These are phyloP conservation scores for Toxotes lorentzi DNA, from an alignment of 2,797 vertebrate genomes.

Conservation along the genomic window DNA sequence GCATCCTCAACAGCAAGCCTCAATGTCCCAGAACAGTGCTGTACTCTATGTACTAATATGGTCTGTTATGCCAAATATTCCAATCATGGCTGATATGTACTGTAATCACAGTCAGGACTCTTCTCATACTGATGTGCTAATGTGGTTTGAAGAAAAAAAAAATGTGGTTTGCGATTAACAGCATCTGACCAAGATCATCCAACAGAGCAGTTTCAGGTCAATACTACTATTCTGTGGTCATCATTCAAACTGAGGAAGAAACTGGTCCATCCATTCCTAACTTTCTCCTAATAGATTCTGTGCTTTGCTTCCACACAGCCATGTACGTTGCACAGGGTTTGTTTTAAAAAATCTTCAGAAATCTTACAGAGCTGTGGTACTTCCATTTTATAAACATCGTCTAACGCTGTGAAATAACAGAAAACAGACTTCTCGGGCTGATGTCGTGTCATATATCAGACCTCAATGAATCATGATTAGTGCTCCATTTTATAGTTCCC, in stretches of 20 bases:
- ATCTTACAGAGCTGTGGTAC: not conserved
- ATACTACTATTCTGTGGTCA: not conserved
- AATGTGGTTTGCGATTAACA: not conserved
- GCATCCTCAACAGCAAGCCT: not conserved
- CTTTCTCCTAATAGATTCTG: not conserved
- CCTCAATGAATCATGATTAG: slow-evolving; percentile 55
- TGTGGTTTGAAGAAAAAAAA: not conserved
- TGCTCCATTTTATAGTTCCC: slow-evolving; percentile 40
- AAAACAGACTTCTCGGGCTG: slow-evolving; percentile 36
- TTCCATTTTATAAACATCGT: slow-evolving; percentile 1
- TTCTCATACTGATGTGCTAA: not conserved
- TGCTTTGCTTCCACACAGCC: slow-evolving; percentile 2
- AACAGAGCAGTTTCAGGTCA: not conserved
- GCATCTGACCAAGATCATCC: not conserved
- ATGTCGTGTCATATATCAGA: slow-evolving; percentile 46
- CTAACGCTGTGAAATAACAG: slow-evolving; percentile 24
- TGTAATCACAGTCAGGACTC: not conserved
- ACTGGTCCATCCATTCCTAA: not conserved
- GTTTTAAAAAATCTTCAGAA: slow-evolving; percentile 18
- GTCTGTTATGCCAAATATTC: slow-evolving; percentile 1
- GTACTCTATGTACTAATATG: not conserved
- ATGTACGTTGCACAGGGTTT: not conserved
- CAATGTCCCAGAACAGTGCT: not conserved
- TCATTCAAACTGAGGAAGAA: slow-evolving; percentile 10
- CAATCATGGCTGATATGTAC: not conserved